Percentiles rank a stretch among this genome's conserved stretches.
phyloP scores from a whole-genome alignment of 2,113 vertebrate genomes.

The Panthera uncia region DNA sequence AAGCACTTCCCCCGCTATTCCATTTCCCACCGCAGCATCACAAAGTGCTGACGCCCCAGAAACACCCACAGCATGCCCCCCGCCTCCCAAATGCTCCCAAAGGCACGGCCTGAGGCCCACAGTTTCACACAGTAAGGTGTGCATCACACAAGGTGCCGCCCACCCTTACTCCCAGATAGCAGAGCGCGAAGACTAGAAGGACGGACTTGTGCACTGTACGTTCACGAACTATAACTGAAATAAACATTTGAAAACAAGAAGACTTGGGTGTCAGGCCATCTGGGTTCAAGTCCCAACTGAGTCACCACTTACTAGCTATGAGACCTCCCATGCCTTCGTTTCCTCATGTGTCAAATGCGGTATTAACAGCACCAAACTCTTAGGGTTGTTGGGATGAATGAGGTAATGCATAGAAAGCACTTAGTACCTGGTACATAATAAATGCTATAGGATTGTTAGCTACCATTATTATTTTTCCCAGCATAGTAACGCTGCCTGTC shows the following conservation, averaged over 20 bases:
- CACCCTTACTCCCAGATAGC: background rate
- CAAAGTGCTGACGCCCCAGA: background rate
- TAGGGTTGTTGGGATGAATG: background rate
- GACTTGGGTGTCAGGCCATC: background rate
- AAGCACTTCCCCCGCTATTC: background rate
- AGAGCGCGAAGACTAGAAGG: background rate
- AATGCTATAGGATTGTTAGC: background rate
- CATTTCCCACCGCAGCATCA: background rate
- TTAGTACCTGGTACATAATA: background rate
- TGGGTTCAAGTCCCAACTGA: background rate
- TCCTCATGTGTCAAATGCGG: background rate
- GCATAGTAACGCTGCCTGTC: background rate
- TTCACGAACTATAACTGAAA: no score
- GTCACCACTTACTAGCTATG: background rate
- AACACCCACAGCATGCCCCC: background rate
- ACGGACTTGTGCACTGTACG: no score
- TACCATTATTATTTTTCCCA: background rate
- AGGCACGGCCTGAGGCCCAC: background rate
- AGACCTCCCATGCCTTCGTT: background rate
- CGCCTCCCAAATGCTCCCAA: no score
- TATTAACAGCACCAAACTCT: background rate
- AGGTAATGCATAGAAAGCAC: background rate
- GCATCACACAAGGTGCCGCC: background rate
- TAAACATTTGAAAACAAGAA: no score
- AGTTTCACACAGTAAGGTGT: background rate